phyloP scores from a whole-genome alignment of 2,888 invertebrate species.

The Dysmachus trigonus region DNA sequence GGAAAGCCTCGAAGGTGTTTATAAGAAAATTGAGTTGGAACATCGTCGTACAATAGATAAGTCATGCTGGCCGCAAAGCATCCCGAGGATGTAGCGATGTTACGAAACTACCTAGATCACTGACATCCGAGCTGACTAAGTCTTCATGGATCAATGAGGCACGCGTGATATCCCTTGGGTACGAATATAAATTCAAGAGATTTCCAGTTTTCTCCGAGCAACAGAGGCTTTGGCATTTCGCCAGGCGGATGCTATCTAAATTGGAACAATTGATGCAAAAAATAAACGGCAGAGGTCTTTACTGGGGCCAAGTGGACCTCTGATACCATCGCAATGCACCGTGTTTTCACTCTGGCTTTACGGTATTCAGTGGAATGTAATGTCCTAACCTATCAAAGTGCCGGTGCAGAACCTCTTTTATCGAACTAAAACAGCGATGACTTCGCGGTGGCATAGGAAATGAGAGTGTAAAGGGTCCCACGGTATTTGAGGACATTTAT shows the following conservation, averaged over 20 bases:
- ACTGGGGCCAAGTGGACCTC: constrained; percentile 17
- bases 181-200: constrained; percentile 49
- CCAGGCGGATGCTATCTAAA: constrained; percentile 46
- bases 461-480: neutral
- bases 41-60: constrained; percentile 26
- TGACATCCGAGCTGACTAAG: constrained; percentile 50
- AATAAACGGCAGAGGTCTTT: neutral
- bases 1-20: constrained; percentile 28
- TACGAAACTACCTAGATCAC: neutral
- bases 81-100: constrained; percentile 20
- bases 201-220: constrained; percentile 18
- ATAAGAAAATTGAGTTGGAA: constrained; percentile 31
- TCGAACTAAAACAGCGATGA: neutral
- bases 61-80: constrained; percentile 17
- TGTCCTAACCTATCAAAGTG: constrained; percentile 1
- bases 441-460: neutral
- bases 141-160: constrained; percentile 64
- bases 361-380: constrained; percentile 16
- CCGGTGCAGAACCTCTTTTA: neutral
- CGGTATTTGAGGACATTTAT: neutral
- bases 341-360: neutral
- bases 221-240: constrained; percentile 7
- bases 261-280: constrained; percentile 47
- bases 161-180: constrained; percentile 65
- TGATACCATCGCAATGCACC: neutral